Conservation (phyloP, 2,113 vertebrate genomes). For the Megaceryle maxima region DNA sequence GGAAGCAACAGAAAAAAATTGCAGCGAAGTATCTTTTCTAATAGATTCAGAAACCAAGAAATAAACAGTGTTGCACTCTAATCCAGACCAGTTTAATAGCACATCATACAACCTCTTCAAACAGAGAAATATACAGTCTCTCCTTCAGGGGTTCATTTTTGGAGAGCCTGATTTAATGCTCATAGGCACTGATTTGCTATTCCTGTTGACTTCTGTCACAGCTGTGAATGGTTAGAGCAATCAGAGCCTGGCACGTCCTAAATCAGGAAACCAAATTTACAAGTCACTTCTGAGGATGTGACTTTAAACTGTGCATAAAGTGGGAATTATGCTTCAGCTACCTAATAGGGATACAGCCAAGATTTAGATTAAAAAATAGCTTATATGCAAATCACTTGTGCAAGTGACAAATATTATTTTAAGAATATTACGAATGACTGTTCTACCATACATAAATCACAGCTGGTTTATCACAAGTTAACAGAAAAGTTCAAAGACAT, state of each 20-base stretch:
- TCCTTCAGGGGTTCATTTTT: slow-evolving; percentile 2
- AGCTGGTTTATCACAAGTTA: not conserved
- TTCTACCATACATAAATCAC: not conserved
- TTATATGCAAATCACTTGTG: not conserved
- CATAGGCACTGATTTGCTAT: slow-evolving; percentile 14
- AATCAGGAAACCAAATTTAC: slow-evolving; percentile 49
- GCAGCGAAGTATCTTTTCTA: not conserved
- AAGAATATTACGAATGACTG: not conserved
- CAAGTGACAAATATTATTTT: not conserved
- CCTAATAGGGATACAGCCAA: not conserved
- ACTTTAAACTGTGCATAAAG: not conserved
- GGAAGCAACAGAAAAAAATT: slow-evolving; percentile 41
- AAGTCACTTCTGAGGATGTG: slow-evolving; percentile 15
- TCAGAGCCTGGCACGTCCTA: slow-evolving; percentile 28
- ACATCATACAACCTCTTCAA: not conserved
- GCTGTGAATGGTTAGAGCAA: slow-evolving; percentile 8
- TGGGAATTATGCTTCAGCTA: not conserved
- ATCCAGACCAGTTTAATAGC: not conserved
- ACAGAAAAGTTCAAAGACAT: not conserved
- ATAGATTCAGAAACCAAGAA: not conserved
- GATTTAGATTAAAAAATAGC: not conserved
- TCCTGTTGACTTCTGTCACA: slow-evolving; percentile 38
- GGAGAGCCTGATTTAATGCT: not conserved
- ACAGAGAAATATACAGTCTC: not conserved
- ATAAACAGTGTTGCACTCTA: not conserved